Base-by-base conservation (phyloP, 1,140 invertebrate species). In the Goniozus legneri region DNA sequence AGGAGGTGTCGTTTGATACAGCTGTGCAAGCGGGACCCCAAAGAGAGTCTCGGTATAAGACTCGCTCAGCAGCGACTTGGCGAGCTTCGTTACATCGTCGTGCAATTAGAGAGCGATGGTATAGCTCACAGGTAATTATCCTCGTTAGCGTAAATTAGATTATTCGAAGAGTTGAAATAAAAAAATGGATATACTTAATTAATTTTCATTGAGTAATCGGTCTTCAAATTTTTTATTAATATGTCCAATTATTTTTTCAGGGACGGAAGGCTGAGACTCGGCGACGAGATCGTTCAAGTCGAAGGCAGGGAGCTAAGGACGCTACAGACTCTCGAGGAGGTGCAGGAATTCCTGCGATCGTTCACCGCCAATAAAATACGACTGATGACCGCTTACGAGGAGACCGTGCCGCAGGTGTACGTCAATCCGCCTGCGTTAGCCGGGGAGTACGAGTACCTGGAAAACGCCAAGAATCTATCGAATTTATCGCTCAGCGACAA, bases 201-300 rank as follows among this genome's bases (percentile, higher is more conserved):
- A n/a, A n/a, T n/a, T n/a, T n/a, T n/a, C n/a, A n/a, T n/a, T n/a
- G n/a, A n/a, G n/a, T n/a, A n/a, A n/a, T 31, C n/a, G 10, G 10
- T 18, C 7, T 8, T 19, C 35, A 36, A 34, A 36, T 32, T 16
- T 2, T n/a, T 32, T 4, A 12, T 24, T 20, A 8, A 39, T 38
- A 16, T 27, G 14, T 16, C 4, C 14, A 10, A 14, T 18, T 10
- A 20, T 44, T 46, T 33, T 21, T 53, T 6, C 71, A 88, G 89
- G 69, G 89, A 92, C 65, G 89, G 89, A 0, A 80, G 88, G 46
- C 75, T 93, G 45, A 80, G 84, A 55, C 78, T 89, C 34, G 88
- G 88, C 4, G 91, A 93, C 72, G 89, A 93, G 76, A 85, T 93
- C 44, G 82, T 92, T 12, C 89, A 91, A 69, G 88, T 92, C 7